phyloP scores from a whole-genome alignment of 1,140 invertebrate species.

The Anastrepha ludens region DNA sequence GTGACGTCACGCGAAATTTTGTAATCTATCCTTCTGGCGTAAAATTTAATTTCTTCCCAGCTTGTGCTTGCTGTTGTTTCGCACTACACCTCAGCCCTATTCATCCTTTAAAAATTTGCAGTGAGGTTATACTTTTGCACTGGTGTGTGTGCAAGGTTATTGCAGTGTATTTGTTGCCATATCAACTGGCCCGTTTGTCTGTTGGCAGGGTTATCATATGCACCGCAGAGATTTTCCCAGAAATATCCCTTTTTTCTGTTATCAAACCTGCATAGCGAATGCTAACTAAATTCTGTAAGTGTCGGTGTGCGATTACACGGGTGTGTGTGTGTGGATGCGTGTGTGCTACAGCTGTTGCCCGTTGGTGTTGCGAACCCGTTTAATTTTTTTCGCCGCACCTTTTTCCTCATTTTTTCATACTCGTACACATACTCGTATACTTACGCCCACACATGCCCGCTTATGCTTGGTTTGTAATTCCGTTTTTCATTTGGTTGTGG shows the following conservation, averaged over 20 bases:
- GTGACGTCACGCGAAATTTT: too few species aligned
- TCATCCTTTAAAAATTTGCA: too few species aligned
- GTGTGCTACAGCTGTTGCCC: not conserved
- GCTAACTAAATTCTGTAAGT: not conserved
- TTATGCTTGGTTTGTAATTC: not conserved
- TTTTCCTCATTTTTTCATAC: not conserved
- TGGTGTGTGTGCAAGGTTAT: not conserved
- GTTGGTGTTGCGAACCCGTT: not conserved
- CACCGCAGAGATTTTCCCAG: conserved; percentile 30
- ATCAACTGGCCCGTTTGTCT: conserved; percentile 27
- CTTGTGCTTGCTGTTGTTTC: too few species aligned
- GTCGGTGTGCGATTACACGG: not conserved
- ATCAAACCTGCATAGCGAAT: not conserved
- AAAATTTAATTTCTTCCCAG: too few species aligned
- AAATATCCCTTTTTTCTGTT: not conserved
- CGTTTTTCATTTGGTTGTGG: conserved; percentile 39
- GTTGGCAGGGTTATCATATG: conserved; percentile 28
- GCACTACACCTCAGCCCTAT: too few species aligned
- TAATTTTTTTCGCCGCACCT: not conserved
- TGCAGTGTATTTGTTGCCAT: conserved; percentile 12
- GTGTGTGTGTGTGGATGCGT: not conserved
- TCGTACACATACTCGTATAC: too few species aligned
- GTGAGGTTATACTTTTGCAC: too few species aligned
- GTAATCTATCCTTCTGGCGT: too few species aligned
- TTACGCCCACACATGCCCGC: not conserved